Percentiles rank a stretch among this genome's conserved stretches.
phyloP scores from a whole-genome alignment of 2,113 vertebrate genomes.

The Azemiops feae region DNA sequence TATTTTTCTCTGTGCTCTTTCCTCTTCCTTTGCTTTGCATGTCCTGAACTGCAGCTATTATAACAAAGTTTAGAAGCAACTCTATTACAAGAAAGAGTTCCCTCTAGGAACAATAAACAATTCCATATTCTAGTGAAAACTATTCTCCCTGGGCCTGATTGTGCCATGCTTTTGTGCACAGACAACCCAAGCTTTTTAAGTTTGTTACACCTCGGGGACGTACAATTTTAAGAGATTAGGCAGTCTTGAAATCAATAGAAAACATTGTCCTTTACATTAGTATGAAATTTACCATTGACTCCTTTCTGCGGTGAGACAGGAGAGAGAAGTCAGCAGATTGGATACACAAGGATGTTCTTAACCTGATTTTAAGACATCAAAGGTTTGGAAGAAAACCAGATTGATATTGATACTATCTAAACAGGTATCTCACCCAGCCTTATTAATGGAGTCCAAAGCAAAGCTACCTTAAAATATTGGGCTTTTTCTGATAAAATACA shows the following conservation, averaged over 20 bases:
- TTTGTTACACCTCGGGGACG: slow-evolving; percentile 1
- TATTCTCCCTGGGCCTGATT: neutral
- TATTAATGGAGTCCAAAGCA: accelerated
- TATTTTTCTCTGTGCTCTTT: neutral
- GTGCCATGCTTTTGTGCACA: neutral
- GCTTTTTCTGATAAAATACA: neutral
- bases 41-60: slow-evolving; percentile 5
- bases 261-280: neutral
- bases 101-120: neutral
- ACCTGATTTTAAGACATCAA: neutral
- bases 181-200: neutral
- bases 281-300: slow-evolving; percentile 1
- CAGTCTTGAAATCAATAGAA: slow-evolving; percentile 26
- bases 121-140: neutral
- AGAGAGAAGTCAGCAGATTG: neutral
- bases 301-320: neutral
- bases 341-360: neutral
- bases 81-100: neutral
- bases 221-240: neutral
- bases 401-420: accelerated
- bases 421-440: accelerated
- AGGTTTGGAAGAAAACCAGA: neutral
- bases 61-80: slow-evolving; percentile 6
- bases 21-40: neutral
- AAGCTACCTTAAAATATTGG: accelerated